Percentiles rank a stretch among this genome's conserved stretches.
Evolutionary conservation across 2,797 vertebrate species (phyloP).

Genomic region (Lates japonicus): DNA sequence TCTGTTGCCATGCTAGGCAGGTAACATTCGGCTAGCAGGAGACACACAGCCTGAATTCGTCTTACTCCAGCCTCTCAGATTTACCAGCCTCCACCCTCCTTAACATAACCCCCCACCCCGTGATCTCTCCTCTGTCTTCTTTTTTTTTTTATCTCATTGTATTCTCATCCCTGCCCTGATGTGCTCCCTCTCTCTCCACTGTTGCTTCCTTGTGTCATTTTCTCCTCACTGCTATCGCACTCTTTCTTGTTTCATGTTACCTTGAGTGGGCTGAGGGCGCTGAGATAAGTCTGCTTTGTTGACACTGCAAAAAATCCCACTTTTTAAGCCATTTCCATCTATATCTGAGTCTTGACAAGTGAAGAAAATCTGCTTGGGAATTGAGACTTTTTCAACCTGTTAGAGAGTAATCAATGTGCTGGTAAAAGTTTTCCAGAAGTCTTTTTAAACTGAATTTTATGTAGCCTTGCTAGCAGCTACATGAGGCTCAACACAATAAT

Average conservation of each 20-base stretch:
- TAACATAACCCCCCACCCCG: conserved; percentile 20
- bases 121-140: conserved; percentile 48
- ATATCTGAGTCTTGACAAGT: conserved; percentile 2
- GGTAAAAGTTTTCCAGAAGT: not conserved
- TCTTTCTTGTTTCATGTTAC: conserved; percentile 33
- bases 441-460: not conserved
- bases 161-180: conserved; percentile 50
- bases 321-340: not conserved
- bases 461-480: not conserved
- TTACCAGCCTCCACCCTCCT: conserved; percentile 66
- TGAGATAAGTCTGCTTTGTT: conserved; percentile 40
- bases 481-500: not conserved
- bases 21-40: conserved; percentile 83
- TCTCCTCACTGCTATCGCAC: conserved; percentile 27
- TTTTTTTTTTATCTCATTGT: conserved; percentile 13
- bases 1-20: conserved; percentile 83
- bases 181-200: conserved; percentile 41
- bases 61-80: conserved; percentile 72
- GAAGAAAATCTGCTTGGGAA: not conserved
- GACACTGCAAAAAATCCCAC: not conserved
- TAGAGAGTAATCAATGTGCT: not conserved
- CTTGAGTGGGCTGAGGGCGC: conserved; percentile 28
- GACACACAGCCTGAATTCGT: conserved; percentile 85
- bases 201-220: conserved; percentile 45
- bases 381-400: not conserved